phyloP scores from a whole-genome alignment of 2,797 vertebrate genomes.

The Trachurus trachurus region DNA sequence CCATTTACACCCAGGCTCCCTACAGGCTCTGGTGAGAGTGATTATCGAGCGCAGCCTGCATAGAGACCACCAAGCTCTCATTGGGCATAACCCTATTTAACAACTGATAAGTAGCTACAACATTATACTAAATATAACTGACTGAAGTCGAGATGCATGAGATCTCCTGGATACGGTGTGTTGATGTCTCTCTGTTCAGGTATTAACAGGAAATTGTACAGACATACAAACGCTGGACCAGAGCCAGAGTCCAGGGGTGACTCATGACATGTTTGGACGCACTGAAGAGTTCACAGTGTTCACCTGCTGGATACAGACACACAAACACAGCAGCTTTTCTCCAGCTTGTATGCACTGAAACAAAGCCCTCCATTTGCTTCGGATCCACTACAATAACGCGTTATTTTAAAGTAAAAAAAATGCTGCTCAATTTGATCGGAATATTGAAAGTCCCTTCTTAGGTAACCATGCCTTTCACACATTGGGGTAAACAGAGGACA shows the following conservation, averaged over 20 bases:
- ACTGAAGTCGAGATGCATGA: neutral
- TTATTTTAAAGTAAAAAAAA: neutral
- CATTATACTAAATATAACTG: conserved; percentile 7
- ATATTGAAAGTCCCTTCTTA: conserved; percentile 36
- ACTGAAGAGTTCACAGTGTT: conserved; percentile 23
- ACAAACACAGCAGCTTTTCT: neutral
- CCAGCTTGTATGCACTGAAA: neutral
- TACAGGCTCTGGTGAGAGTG: conserved; percentile 74
- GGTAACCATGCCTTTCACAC: conserved; percentile 72
- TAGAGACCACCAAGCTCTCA: conserved; percentile 42
- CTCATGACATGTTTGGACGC: conserved; percentile 48
- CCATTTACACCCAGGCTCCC: conserved; percentile 80
- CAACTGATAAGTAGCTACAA: conserved; percentile 5
- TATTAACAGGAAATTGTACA: conserved; percentile 9
- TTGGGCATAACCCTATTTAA: conserved; percentile 29
- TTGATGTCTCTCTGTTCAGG: neutral
- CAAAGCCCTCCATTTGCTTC: neutral
- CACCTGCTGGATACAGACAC: conserved; percentile 1
- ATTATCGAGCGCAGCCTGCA: conserved; percentile 76
- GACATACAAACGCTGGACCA: conserved; percentile 45
- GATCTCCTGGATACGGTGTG: neutral
- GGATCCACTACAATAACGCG: neutral
- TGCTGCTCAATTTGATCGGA: neutral
- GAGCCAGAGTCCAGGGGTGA: conserved; percentile 61
- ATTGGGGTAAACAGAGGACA: conserved; percentile 80